Conservation (phyloP, 2,888 invertebrate genomes). For the Hetaerina titia region DNA sequence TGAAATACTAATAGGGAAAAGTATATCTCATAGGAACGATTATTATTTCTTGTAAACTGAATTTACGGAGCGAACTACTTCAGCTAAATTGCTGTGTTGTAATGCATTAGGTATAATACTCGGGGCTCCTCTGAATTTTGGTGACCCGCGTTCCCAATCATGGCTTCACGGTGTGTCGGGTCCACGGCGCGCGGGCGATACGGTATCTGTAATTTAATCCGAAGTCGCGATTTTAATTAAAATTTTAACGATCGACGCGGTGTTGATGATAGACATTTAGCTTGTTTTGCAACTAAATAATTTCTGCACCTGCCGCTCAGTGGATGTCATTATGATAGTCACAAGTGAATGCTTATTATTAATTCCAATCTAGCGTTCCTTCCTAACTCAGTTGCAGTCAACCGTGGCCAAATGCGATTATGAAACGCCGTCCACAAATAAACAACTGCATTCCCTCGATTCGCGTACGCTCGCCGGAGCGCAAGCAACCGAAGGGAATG, state of each 20-base stretch:
- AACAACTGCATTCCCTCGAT: slow-evolving; percentile 42
- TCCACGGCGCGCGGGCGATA: background rate
- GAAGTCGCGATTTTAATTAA: slow-evolving; percentile 26
- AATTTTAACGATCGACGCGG: slow-evolving; percentile 14
- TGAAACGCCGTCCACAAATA: slow-evolving; percentile 54
- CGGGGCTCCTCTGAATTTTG: background rate
- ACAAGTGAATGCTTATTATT: slow-evolving; percentile 36
- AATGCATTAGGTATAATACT: too few species aligned
- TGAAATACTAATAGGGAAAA: too few species aligned
- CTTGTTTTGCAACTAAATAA: slow-evolving; percentile 40
- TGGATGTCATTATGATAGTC: slow-evolving; percentile 41
- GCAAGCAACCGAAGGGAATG: slow-evolving; percentile 15
- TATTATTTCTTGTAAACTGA: too few species aligned
- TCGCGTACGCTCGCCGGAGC: background rate
- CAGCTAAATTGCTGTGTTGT: too few species aligned
- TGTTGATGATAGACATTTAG: slow-evolving; percentile 4
- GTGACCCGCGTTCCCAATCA: background rate
- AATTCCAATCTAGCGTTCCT: slow-evolving; percentile 39
- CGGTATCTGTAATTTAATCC: slow-evolving; percentile 5
- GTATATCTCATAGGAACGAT: too few species aligned
- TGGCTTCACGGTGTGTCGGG: background rate
- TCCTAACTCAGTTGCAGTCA: slow-evolving; percentile 25
- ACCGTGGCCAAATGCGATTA: slow-evolving; percentile 56
- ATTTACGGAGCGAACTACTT: too few species aligned
- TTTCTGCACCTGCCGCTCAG: background rate